Conservation (phyloP, 2,888 invertebrate species). For the Unio pictorum region DNA sequence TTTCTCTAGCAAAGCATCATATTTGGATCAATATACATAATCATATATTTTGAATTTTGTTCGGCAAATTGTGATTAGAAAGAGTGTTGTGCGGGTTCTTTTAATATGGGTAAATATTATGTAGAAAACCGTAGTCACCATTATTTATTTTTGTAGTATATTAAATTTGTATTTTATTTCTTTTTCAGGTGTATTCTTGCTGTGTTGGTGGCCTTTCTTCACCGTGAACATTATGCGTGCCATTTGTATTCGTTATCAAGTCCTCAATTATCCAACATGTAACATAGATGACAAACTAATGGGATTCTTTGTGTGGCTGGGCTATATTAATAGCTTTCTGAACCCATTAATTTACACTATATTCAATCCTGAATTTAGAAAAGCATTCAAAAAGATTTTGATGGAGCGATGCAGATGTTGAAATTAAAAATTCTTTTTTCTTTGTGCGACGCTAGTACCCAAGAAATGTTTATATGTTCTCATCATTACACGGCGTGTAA, state of each 20-base stretch:
- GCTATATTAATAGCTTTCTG: constrained; percentile 91
- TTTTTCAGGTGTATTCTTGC: constrained; percentile 93
- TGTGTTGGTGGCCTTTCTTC: constrained; percentile 99
- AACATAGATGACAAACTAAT: constrained; percentile 61
- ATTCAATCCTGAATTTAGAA: constrained; percentile 85
- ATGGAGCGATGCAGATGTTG: constrained; percentile 40
- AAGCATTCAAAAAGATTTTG: constrained; percentile 96
- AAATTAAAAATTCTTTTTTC: background rate
- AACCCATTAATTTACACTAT: constrained; percentile 79
- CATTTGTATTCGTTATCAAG: constrained; percentile 83
- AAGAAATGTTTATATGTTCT: background rate
- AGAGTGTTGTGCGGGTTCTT: too few species aligned
- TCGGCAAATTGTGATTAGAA: too few species aligned
- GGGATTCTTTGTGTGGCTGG: constrained; percentile 91
- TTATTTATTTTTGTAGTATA: background rate
- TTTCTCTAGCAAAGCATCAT: too few species aligned
- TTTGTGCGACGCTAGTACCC: background rate
- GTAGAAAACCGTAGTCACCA: background rate
- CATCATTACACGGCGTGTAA: too few species aligned
- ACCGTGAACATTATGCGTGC: constrained; percentile 98
- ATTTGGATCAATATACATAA: too few species aligned
- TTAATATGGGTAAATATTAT: background rate
- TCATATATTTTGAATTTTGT: too few species aligned
- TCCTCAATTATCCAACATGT: constrained; percentile 80
- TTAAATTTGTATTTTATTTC: constrained; percentile 11